phyloP scores from a whole-genome alignment of 2,113 vertebrate genomes.

The Polyodon spathula region DNA sequence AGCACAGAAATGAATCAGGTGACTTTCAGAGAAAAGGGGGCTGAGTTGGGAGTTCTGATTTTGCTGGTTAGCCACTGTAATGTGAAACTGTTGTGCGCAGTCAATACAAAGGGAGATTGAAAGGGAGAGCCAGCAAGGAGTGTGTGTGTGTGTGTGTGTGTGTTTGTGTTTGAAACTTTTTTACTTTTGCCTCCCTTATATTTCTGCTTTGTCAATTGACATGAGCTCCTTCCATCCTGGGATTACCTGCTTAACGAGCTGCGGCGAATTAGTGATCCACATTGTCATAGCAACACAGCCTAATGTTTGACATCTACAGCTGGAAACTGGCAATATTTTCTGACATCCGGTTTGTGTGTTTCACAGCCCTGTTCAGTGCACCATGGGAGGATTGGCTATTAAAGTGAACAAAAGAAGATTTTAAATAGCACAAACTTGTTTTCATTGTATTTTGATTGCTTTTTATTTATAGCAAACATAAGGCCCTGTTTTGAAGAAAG shows the following conservation, averaged over 20 bases:
- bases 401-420: too few species aligned
- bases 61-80: too few species aligned
- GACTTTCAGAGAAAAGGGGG: neutral
- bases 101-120: neutral
- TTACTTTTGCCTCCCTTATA: conserved; percentile 6
- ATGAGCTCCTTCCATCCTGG: conserved; percentile 13
- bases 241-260: conserved; percentile 35
- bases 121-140: neutral
- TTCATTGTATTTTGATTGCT: too few species aligned
- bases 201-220: conserved; percentile 24
- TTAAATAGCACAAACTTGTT: too few species aligned
- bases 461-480: too few species aligned
- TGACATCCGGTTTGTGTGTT: conserved; percentile 47
- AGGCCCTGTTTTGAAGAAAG: too few species aligned
- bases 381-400: conserved; percentile 16
- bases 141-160: conserved; percentile 10
- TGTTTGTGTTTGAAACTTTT: conserved; percentile 2
- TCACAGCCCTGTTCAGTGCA: conserved; percentile 17
- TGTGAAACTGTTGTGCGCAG: conserved; percentile 11
- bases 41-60: too few species aligned
- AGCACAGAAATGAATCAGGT: neutral
- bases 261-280: conserved; percentile 48
- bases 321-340: conserved; percentile 35
- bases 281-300: conserved; percentile 47
- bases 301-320: conserved; percentile 44